Base-by-base conservation (phyloP, 2,797 vertebrate species). In the Megalops cyprinoides region DNA sequence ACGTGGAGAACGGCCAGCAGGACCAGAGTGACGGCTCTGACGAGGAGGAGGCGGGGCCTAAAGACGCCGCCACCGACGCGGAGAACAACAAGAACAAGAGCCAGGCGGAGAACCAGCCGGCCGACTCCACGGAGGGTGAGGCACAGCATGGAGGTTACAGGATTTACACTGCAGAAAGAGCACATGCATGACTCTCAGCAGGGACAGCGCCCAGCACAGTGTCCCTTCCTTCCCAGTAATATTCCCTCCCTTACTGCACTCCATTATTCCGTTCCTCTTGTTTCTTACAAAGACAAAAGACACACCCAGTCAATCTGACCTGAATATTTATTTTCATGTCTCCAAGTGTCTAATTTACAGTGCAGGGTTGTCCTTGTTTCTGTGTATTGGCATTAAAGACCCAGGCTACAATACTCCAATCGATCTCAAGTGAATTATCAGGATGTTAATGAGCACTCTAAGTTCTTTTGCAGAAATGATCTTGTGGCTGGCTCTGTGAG, bases 1-100 rank as follows among this genome's bases (percentile, higher is more conserved):
- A 94, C 83, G 85, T 95, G 76, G 96, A 96, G 84, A 95, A 93
- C 0, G 95, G 95, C 6, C 93, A 93, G 74, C 92, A 87, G 15
- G 94, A 94, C 0, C 87, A 89, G 1, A 92, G 93, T 0, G 91
- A 90, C 48, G 94, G 91, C 3, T 56, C 65, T 7, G 37, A 74
- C 53, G 71, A 74, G 67, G 78, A 34, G n/a, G 28, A 18, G 49
- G 65, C 46, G 49, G 91, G 89, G 71, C 85, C 60, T 34, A 91
- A 91, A 1, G 89, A 88, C 37, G 76, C 84, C 60, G 79, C 88
- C 77, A 62, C 76, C 46, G 77, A 78, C n/a, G 80, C 84, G 4
- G 81, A 82, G 31, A 82, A 78, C 76, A 51, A 10, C 28, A 78
- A 62, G 25, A 78, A 74, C 78, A 84, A 74, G 56, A 85, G 18